Conservation (phyloP, 1,140 invertebrate species). For the Drosophila yakuba region DNA sequence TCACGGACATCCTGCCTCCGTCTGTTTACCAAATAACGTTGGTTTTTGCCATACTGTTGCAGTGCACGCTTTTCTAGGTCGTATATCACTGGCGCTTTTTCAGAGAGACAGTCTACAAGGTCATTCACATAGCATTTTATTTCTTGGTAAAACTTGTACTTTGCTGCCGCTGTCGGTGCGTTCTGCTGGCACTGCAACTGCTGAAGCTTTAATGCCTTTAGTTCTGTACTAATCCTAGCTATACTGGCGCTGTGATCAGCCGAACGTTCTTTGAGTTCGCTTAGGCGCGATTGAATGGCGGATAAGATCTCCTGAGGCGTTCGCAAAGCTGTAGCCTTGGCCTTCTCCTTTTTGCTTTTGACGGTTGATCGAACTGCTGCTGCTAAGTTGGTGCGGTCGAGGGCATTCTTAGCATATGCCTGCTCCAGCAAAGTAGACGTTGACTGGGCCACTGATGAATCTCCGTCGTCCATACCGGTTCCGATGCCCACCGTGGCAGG, state of each 20-base stretch:
- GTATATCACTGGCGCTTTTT: conserved; percentile 93
- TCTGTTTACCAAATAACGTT: conserved; percentile 91
- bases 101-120: conserved; percentile 97
- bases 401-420: conserved; percentile 74
- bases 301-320: conserved; percentile 87
- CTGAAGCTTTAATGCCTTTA: conserved; percentile 87
- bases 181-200: conserved; percentile 87
- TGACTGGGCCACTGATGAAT: conserved; percentile 50
- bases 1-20: conserved; percentile 95
- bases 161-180: conserved; percentile 89
- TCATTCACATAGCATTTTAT: conserved; percentile 97
- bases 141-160: conserved; percentile 97
- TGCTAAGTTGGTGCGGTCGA: conserved; percentile 54
- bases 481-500: conserved; percentile 32
- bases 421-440: conserved; percentile 77
- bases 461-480: conserved; percentile 27
- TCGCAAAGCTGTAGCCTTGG: conserved; percentile 84
- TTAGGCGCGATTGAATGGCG: conserved; percentile 57
- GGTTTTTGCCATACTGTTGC: conserved; percentile 89
- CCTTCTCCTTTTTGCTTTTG: conserved; percentile 74
- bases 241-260: conserved; percentile 86
- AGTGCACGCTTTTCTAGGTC: conserved; percentile 92
- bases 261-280: conserved; percentile 86
- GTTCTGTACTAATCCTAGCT: conserved; percentile 86
- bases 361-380: conserved; percentile 47